Evolutionary conservation across 2,797 vertebrate genomes (phyloP).

Genomic region (Acanthurus leucopareius): DNA sequence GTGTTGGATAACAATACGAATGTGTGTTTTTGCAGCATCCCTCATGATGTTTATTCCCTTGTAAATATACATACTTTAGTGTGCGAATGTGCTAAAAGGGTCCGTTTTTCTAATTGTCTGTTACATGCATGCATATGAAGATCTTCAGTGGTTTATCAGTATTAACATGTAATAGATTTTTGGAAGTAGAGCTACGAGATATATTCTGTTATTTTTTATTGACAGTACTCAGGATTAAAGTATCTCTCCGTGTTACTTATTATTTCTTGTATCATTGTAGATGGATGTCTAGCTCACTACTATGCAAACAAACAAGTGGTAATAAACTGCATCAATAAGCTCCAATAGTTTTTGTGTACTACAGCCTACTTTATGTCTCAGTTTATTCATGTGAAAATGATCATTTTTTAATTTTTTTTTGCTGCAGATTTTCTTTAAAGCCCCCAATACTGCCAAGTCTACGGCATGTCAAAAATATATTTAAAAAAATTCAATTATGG

Average conservation of each 20-base stretch:
- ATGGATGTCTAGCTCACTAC: slow-evolving; percentile 70
- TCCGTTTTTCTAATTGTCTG: slow-evolving; percentile 21
- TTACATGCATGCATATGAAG: slow-evolving; percentile 54
- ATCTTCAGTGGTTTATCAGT: slow-evolving; percentile 63
- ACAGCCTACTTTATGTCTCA: neutral
- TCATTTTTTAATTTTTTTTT: neutral
- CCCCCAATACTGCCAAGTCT: slow-evolving; percentile 53
- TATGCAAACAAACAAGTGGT: slow-evolving; percentile 82
- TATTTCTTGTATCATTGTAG: slow-evolving; percentile 65
- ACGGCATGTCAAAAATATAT: slow-evolving; percentile 60
- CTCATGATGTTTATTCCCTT: slow-evolving; percentile 39
- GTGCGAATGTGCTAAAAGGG: slow-evolving; percentile 26
- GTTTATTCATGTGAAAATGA: slow-evolving; percentile 30
- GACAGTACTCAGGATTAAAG: slow-evolving; percentile 85
- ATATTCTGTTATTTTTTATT: slow-evolving; percentile 67
- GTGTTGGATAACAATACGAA: slow-evolving; percentile 54
- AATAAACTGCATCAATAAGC: slow-evolving; percentile 66
- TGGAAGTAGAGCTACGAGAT: slow-evolving; percentile 62
- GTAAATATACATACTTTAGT: slow-evolving; percentile 67
- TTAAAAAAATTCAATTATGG: slow-evolving; percentile 38
- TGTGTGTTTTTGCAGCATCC: slow-evolving; percentile 40
- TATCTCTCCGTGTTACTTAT: slow-evolving; percentile 66
- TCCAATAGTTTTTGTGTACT: slow-evolving; percentile 37
- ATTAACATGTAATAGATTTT: slow-evolving; percentile 67
- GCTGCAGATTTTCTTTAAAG: slow-evolving; percentile 38